Conservation (phyloP, 2,797 vertebrate species). For the Lepus townsendii region DNA sequence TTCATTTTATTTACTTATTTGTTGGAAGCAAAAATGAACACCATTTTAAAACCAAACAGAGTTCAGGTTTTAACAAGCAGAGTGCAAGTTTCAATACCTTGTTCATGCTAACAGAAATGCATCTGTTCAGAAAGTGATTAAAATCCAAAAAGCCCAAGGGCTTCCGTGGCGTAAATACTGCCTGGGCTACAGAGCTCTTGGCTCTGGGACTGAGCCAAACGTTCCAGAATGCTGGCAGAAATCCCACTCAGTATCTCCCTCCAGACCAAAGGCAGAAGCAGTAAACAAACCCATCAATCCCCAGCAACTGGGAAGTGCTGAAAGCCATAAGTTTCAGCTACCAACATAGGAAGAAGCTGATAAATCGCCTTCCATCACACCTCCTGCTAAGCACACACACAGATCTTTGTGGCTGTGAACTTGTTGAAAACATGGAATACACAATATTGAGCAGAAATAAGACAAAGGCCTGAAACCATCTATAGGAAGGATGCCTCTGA, state of each 20-base stretch:
- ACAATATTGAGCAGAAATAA: conserved; percentile 20
- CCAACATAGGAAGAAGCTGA: conserved; percentile 64
- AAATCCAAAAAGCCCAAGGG: conserved; percentile 74
- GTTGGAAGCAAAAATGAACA: conserved; percentile 51
- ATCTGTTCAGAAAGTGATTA: conserved; percentile 79
- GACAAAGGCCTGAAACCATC: not conserved
- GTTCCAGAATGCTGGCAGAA: conserved; percentile 78
- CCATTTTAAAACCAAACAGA: conserved; percentile 31
- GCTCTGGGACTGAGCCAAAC: conserved; percentile 75
- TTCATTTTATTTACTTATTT: conserved; percentile 66
- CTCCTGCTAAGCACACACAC: not conserved
- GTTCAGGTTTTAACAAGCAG: conserved; percentile 69
- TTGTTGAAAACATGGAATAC: not conserved
- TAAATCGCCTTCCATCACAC: conserved; percentile 54
- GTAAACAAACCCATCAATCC: conserved; percentile 86
- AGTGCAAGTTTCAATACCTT: conserved; percentile 64
- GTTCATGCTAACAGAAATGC: conserved; percentile 72
- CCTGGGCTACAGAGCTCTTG: conserved; percentile 61
- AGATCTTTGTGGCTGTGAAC: not conserved
- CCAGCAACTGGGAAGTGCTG: conserved; percentile 61
- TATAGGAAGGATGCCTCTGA: not conserved
- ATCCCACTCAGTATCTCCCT: conserved; percentile 73
- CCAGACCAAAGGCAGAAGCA: conserved; percentile 67
- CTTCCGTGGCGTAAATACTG: conserved; percentile 64
- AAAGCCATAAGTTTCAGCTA: conserved; percentile 67